These are phyloP conservation scores for Acrossocheilus fasciatus DNA, from an alignment of 2,797 vertebrate species.

Conservation along the genomic window DNA sequence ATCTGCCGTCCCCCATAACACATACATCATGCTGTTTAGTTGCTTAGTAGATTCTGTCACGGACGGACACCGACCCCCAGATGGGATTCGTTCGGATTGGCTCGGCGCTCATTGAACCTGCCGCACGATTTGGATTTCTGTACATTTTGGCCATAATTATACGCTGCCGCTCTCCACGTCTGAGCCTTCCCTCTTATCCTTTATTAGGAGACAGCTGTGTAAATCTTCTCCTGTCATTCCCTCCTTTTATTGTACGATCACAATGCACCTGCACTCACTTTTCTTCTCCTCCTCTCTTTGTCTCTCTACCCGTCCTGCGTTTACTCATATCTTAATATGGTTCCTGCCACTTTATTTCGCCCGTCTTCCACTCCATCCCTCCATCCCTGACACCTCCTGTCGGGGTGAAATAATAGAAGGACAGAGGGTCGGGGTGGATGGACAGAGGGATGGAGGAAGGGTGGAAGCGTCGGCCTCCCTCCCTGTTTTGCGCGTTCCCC, in stretches of 20 bases:
- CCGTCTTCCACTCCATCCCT: constrained; percentile 25
- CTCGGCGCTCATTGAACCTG: constrained; percentile 38
- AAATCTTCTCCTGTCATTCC: constrained; percentile 52
- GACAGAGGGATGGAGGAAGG: constrained; percentile 55
- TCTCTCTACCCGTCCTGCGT: constrained; percentile 31
- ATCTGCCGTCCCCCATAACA: constrained; percentile 64
- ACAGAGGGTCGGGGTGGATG: constrained; percentile 56
- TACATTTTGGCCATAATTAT: constrained; percentile 32
- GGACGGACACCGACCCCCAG: constrained; percentile 46
- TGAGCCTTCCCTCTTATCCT: constrained; percentile 50
- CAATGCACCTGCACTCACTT: constrained; percentile 49
- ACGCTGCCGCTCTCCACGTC: constrained; percentile 3
- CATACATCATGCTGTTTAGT: constrained; percentile 66
- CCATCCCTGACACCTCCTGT: constrained; percentile 66
- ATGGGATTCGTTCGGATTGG: constrained; percentile 47
- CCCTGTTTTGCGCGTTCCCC: constrained; percentile 66
- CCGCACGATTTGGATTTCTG: constrained; percentile 6
- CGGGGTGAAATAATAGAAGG: constrained; percentile 43
- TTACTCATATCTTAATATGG: constrained; percentile 32
- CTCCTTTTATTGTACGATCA: constrained; percentile 57
- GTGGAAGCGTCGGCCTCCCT: constrained; percentile 52
- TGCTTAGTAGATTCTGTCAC: constrained; percentile 58
- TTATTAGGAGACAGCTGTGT: constrained; percentile 55
- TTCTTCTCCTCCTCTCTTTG: constrained; percentile 36
- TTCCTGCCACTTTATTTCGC: constrained; percentile 6